These are phyloP conservation scores for Pachyseris speciosa DNA, from an alignment of 64 coral and sea anemone genomes.

Conservation along the genomic window DNA sequence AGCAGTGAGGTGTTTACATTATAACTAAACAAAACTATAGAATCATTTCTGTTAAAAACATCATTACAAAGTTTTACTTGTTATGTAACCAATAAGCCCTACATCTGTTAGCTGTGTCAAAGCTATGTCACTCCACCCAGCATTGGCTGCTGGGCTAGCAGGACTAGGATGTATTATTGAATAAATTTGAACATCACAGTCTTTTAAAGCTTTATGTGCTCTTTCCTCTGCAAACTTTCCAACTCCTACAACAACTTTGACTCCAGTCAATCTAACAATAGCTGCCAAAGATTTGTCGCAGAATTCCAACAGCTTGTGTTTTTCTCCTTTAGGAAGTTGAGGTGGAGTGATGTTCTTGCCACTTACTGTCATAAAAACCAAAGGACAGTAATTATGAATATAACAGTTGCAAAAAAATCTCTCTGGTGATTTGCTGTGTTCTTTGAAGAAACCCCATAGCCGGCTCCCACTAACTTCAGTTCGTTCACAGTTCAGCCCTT, in stretches of 20 bases:
- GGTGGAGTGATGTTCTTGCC: conserved; percentile 89
- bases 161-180: conserved; percentile 89
- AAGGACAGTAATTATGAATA: conserved; percentile 92
- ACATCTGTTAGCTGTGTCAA: conserved; percentile 60
- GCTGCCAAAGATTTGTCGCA: conserved; percentile 71
- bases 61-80: neutral
- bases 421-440: conserved; percentile 71
- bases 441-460: conserved; percentile 85
- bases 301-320: conserved; percentile 41
- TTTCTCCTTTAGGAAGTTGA: conserved; percentile 38
- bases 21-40: no score
- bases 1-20: no score
- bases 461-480: conserved; percentile 91
- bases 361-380: conserved; percentile 81
- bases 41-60: neutral
- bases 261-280: conserved; percentile 59
- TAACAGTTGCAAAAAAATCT: conserved; percentile 82
- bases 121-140: conserved; percentile 69
- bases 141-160: conserved; percentile 82
- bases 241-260: conserved; percentile 76
- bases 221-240: conserved; percentile 87
- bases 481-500: conserved; percentile 71
- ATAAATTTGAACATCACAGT: conserved; percentile 50
- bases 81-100: conserved; percentile 46
- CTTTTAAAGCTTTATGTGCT: conserved; percentile 68